Evolutionary conservation across 1,140 invertebrate species (phyloP).

Genomic region (Drosophila bipectinata): DNA sequence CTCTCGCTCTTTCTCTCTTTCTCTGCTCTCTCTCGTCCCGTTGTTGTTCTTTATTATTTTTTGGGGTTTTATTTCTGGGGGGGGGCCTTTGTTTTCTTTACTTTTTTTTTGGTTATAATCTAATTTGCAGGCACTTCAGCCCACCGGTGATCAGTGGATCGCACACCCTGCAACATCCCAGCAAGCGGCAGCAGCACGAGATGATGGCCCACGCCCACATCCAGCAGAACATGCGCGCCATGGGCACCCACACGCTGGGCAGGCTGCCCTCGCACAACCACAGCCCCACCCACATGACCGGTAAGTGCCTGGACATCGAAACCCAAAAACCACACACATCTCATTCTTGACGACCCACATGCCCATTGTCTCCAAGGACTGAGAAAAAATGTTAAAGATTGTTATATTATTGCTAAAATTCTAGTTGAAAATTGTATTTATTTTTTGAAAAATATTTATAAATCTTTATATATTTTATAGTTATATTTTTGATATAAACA

Average conservation of each 20-base stretch:
- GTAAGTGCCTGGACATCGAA: constrained; percentile 57
- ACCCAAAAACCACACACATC: neutral
- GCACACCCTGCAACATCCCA: constrained; percentile 83
- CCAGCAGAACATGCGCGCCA: constrained; percentile 84
- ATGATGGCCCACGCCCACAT: constrained; percentile 83
- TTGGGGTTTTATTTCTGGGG: constrained; percentile 5
- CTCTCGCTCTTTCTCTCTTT: constrained; percentile 48
- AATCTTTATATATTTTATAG: neutral
- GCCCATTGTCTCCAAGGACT: neutral
- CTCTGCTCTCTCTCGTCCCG: constrained; percentile 46
- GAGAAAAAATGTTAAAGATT: neutral
- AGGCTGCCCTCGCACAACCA: constrained; percentile 85
- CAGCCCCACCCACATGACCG: constrained; percentile 83
- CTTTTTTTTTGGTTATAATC: constrained; percentile 13
- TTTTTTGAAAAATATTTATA: no score
- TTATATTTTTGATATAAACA: neutral
- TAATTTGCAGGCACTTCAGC: constrained; percentile 80
- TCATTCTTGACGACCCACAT: constrained; percentile 2
- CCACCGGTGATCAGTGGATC: constrained; percentile 83
- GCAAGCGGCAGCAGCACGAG: constrained; percentile 82
- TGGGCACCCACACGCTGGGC: constrained; percentile 85
- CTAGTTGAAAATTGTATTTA: no score
- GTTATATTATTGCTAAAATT: no score
- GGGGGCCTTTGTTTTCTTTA: neutral
- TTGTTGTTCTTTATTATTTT: constrained; percentile 6